A percentile compares a stretch with the other conserved stretches of the same genome.
Conservation (phyloP, 2,797 vertebrate species). For the Poeciliopsis presidionis region DNA sequence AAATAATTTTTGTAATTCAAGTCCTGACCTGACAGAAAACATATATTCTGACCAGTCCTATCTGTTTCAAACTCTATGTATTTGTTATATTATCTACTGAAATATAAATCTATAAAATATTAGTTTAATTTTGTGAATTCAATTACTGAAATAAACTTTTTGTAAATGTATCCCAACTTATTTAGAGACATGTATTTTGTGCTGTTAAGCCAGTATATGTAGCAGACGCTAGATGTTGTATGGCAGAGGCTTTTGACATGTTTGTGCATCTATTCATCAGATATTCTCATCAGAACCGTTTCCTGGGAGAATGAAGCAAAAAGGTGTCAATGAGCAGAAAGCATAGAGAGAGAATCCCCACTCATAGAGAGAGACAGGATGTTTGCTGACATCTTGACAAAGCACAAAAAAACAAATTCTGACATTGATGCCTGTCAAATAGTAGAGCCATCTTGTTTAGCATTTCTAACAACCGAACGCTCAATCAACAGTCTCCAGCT, state of each 20-base stretch:
- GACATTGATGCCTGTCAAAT: constrained; percentile 92
- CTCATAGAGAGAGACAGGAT: constrained; percentile 70
- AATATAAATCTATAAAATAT: neutral
- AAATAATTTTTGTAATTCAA: neutral
- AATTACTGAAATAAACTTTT: neutral
- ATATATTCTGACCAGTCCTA: neutral
- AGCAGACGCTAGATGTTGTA: constrained; percentile 22
- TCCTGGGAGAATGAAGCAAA: constrained; percentile 79
- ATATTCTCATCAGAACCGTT: constrained; percentile 85
- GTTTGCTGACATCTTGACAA: constrained; percentile 89
- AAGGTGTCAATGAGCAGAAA: constrained; percentile 92
- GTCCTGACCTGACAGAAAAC: neutral
- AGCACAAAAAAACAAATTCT: constrained; percentile 82
- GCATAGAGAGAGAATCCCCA: constrained; percentile 80
- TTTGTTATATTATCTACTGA: neutral
- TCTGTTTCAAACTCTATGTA: neutral
- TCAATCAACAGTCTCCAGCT: constrained; percentile 71
- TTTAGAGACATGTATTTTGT: constrained; percentile 21
- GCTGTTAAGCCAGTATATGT: constrained; percentile 21
- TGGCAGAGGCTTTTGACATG: constrained; percentile 70
- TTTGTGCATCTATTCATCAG: constrained; percentile 83
- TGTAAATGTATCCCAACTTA: neutral
- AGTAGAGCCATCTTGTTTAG: constrained; percentile 68
- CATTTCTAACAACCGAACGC: constrained; percentile 63
- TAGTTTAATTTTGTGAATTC: neutral